Conservation (phyloP, 2,113 vertebrate species). For the Misgurnus anguillicaudatus region DNA sequence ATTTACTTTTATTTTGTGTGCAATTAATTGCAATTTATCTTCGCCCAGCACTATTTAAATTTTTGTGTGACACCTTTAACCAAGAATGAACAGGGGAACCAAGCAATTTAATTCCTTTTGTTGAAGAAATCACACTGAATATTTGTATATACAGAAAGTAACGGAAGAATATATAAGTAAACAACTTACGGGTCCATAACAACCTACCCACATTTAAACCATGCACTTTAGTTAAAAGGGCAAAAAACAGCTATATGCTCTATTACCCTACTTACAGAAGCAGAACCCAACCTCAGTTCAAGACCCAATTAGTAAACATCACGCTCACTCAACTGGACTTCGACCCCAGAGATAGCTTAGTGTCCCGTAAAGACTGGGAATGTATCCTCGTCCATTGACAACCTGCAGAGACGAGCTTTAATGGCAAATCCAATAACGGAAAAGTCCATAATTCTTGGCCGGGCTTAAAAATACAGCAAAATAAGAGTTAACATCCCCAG, state of each 20-base stretch:
- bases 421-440: slow-evolving; percentile 52
- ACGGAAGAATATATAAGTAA: too few relatives aligned
- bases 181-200: background rate
- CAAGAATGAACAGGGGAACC: too few relatives aligned
- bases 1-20: too few relatives aligned
- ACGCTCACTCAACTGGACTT: slow-evolving; percentile 17
- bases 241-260: background rate
- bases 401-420: slow-evolving; percentile 37
- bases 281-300: background rate
- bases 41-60: too few relatives aligned
- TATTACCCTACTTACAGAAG: background rate
- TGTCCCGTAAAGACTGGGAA: slow-evolving; percentile 38
- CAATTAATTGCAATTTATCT: too few relatives aligned
- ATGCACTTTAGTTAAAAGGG: background rate
- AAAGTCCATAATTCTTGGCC: slow-evolving; percentile 41
- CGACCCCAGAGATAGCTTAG: slow-evolving; percentile 2
- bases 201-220: background rate
- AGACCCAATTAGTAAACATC: slow-evolving; percentile 28
- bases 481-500: background rate
- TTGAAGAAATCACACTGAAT: too few relatives aligned
- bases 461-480: slow-evolving; percentile 37
- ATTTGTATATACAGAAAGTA: too few relatives aligned
- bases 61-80: too few relatives aligned
- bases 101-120: too few relatives aligned
- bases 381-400: slow-evolving; percentile 39